Conservation (phyloP, 1,140 invertebrate species). For the Drosophila lacteicornis region DNA sequence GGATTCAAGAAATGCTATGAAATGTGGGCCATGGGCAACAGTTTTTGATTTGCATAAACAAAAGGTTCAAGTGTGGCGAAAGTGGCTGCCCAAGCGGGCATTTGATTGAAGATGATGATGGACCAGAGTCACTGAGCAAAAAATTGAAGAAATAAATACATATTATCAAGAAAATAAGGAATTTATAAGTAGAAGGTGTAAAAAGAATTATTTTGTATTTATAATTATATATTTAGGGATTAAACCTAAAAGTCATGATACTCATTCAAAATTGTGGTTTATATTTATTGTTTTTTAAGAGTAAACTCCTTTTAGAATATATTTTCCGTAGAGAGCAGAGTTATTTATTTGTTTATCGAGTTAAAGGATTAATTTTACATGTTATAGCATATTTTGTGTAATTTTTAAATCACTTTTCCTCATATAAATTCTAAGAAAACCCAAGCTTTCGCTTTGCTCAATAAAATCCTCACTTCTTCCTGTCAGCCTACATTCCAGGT, state of each 20-base stretch:
- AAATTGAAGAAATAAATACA: not conserved
- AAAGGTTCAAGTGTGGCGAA: conserved; percentile 78
- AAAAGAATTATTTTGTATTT: not conserved
- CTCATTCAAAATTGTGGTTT: too few relatives aligned
- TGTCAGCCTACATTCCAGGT: too few relatives aligned
- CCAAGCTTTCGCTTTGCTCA: not conserved
- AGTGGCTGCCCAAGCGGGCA: conserved; percentile 71
- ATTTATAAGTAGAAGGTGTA: too few relatives aligned
- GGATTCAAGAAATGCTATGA: conserved; percentile 16
- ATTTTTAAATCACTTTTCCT: too few relatives aligned
- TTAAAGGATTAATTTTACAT: too few relatives aligned
- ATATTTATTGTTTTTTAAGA: too few relatives aligned
- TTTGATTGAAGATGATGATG: conserved; percentile 72
- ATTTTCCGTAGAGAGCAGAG: too few relatives aligned
- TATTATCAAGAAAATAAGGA: not conserved
- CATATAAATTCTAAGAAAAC: not conserved
- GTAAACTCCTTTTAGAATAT: too few relatives aligned
- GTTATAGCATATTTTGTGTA: too few relatives aligned
- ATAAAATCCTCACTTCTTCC: not conserved
- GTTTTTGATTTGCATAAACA: conserved; percentile 82
- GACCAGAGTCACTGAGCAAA: conserved; percentile 11
- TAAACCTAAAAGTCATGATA: not conserved
- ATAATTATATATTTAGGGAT: not conserved
- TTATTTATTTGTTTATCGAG: not conserved
- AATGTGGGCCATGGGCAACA: conserved; percentile 77